A percentile compares a stretch with the other conserved stretches of the same genome.
phyloP scores from a whole-genome alignment of 37 sponge, comb jelly and placozoan genomes.

The Halichondria panicea region DNA sequence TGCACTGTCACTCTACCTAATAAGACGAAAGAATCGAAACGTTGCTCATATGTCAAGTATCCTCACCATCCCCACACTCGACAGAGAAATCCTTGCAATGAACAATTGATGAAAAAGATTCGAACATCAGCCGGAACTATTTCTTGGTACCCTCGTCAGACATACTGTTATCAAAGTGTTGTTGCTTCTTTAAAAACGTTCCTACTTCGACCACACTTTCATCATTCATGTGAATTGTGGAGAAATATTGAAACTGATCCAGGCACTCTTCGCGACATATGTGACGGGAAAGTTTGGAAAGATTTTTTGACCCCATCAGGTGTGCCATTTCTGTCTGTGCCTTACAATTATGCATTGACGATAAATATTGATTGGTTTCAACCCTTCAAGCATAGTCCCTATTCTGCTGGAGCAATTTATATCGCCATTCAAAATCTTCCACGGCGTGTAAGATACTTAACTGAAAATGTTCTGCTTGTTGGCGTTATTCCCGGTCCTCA shows the following conservation, averaged over 20 bases:
- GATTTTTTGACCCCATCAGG: too few relatives aligned
- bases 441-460: conserved; percentile 26
- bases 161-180: conserved; percentile 26
- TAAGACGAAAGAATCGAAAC: too few relatives aligned
- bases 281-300: conserved; percentile 51
- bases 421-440: conserved; percentile 59
- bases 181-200: conserved; percentile 5
- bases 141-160: conserved; percentile 16
- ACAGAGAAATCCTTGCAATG: conserved; percentile 18
- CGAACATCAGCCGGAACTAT: neutral
- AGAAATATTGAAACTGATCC: conserved; percentile 4
- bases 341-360: too few relatives aligned
- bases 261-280: conserved; percentile 25
- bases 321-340: too few relatives aligned
- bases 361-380: conserved; percentile 68
- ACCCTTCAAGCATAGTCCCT: conserved; percentile 23
- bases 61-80: conserved; percentile 45
- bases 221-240: conserved; percentile 37
- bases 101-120: conserved; percentile 25
- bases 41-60: conserved; percentile 40
- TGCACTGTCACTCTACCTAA: too few relatives aligned
- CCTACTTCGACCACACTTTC: conserved; percentile 22
- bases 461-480: conserved; percentile 46
- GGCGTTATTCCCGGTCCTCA: too few relatives aligned
- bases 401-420: conserved; percentile 66